phyloP scores from a whole-genome alignment of 2,797 vertebrate species.

The Falco novaeseelandiae region DNA sequence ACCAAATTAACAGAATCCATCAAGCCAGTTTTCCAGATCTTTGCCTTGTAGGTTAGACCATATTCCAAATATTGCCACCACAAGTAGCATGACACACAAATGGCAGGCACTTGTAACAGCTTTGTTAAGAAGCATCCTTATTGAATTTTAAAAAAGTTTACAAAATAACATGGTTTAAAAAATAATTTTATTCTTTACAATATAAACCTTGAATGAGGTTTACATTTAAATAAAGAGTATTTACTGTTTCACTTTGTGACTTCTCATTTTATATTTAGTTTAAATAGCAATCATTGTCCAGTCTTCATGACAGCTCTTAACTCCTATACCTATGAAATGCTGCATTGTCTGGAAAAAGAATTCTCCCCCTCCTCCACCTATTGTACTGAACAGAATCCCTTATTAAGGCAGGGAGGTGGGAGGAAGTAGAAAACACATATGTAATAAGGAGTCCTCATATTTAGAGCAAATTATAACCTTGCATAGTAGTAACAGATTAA shows the following conservation, averaged over 20 bases:
- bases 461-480: background rate
- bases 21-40: background rate
- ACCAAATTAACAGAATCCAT: background rate
- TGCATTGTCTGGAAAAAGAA: background rate
- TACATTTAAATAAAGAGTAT: background rate
- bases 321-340: background rate
- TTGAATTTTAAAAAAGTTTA: background rate
- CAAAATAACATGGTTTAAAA: background rate
- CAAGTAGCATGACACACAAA: accelerated
- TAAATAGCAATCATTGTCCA: background rate
- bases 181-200: background rate
- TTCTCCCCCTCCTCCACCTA: background rate
- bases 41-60: background rate
- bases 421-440: background rate
- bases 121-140: background rate
- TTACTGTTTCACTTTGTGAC: background rate
- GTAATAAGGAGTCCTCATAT: background rate
- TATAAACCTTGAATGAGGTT: background rate
- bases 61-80: background rate
- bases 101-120: background rate
- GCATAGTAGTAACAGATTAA: background rate
- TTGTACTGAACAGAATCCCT: background rate
- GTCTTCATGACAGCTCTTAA: background rate
- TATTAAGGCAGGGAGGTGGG: accelerated
- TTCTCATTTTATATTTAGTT: background rate